Percentiles rank a stretch among this genome's conserved stretches.
Evolutionary conservation across 2,797 vertebrate species (phyloP).

Genomic region (Otolemur crassicaudatus): DNA sequence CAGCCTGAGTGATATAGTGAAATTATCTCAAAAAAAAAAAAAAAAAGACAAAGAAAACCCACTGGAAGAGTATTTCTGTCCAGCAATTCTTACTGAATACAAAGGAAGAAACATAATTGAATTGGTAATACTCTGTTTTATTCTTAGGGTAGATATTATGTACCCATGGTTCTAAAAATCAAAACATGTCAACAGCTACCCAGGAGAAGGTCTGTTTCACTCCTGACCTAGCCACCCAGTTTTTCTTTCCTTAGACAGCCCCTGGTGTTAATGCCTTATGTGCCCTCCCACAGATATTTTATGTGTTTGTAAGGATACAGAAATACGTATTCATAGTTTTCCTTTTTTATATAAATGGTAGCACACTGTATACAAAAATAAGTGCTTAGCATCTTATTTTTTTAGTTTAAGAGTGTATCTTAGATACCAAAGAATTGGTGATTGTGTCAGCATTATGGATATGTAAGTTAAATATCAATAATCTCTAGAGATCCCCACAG

Average conservation of each 20-base stretch:
- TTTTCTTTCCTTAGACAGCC: not conserved
- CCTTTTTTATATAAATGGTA: not conserved
- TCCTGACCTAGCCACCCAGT: not conserved
- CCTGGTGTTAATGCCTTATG: slow-evolving; percentile 28
- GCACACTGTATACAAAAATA: not conserved
- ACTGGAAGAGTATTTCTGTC: not conserved
- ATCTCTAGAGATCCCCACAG: not conserved
- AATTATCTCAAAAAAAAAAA: not conserved
- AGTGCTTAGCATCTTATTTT: not conserved
- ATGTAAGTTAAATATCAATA: not conserved
- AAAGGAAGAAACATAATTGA: slow-evolving; percentile 15
- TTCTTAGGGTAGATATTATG: slow-evolving; percentile 12
- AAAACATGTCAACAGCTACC: not conserved
- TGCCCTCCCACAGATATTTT: slow-evolving; percentile 1
- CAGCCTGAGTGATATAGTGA: not conserved
- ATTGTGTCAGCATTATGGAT: not conserved
- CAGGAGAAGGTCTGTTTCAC: not conserved
- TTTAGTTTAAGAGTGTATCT: not conserved
- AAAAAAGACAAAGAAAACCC: not conserved
- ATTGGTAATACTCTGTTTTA: not conserved
- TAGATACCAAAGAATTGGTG: not conserved
- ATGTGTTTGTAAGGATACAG: not conserved
- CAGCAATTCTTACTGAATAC: not conserved
- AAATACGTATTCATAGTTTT: slow-evolving; percentile 24
- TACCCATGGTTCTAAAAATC: not conserved